phyloP scores from a whole-genome alignment of 2,888 invertebrate species.

The Hoplodrina ambigua region DNA sequence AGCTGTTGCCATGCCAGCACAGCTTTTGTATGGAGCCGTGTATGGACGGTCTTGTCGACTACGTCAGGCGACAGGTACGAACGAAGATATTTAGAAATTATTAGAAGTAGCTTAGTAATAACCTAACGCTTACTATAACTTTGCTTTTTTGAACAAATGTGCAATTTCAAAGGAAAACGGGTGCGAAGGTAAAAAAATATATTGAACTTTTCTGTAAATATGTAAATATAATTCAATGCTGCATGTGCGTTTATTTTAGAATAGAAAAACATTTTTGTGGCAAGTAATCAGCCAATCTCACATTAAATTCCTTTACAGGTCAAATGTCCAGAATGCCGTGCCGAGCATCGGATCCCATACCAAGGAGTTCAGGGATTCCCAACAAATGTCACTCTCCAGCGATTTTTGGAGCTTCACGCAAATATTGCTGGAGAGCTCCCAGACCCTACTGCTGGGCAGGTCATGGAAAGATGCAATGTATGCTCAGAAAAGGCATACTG shows the following conservation, averaged over 20 bases:
- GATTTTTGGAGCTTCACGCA: slow-evolving; percentile 98
- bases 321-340: slow-evolving; percentile 99
- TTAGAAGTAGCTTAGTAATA: slow-evolving; percentile 6
- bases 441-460: slow-evolving; percentile 97
- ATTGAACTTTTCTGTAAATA: slow-evolving; percentile 12
- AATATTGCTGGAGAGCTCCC: slow-evolving; percentile 97
- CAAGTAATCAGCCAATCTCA: slow-evolving; percentile 8
- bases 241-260: slow-evolving; percentile 31
- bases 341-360: slow-evolving; percentile 98
- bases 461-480: slow-evolving; percentile 98
- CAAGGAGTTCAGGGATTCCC: slow-evolving; percentile 98
- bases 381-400: slow-evolving; percentile 98
- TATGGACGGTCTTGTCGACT: slow-evolving; percentile 98
- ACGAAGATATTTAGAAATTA: background rate
- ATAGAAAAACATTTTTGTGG: background rate
- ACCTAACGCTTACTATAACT: slow-evolving; percentile 22
- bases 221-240: slow-evolving; percentile 29
- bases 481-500: slow-evolving; percentile 98
- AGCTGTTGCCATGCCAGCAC: slow-evolving; percentile 99
- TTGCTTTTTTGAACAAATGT: slow-evolving; percentile 33
- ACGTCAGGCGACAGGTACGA: slow-evolving; percentile 96
- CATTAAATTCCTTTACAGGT: slow-evolving; percentile 90
- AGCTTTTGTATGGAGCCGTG: slow-evolving; percentile 99
- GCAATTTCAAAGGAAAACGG: slow-evolving; percentile 8
- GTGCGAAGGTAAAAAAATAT: slow-evolving; percentile 32